Conservation (phyloP, 1,140 invertebrate species). For the Radopholus similis region DNA sequence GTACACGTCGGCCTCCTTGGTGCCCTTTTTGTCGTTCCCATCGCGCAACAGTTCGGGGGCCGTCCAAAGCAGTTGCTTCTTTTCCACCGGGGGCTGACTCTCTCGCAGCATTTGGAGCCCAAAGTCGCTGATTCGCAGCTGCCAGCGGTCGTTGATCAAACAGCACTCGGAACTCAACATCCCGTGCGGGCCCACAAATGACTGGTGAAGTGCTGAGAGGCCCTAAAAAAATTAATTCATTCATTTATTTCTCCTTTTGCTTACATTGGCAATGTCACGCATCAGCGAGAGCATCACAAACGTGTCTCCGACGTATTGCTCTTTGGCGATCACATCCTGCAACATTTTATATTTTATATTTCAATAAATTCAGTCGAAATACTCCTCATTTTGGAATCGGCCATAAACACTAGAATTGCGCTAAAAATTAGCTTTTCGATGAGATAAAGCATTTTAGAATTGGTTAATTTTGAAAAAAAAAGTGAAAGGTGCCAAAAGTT, state of each 20-base stretch:
- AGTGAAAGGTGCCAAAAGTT: no score
- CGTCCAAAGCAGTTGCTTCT: slow-evolving; percentile 77
- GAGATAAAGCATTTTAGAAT: no score
- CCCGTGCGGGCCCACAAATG: slow-evolving; percentile 22
- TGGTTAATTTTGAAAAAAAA: no score
- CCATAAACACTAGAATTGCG: no score
- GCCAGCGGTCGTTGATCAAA: slow-evolving; percentile 41
- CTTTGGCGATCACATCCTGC: slow-evolving; percentile 81
- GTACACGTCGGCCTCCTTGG: slow-evolving; percentile 48
- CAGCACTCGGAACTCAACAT: slow-evolving; percentile 26
- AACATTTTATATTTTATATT: no score
- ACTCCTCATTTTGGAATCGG: no score
- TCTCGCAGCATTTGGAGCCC: slow-evolving; percentile 45
- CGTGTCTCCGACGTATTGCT: slow-evolving; percentile 90
- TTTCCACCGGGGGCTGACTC: slow-evolving; percentile 19
- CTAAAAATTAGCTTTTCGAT: no score
- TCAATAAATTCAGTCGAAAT: no score
- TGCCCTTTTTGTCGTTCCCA: slow-evolving; percentile 34
- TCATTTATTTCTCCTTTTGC: slow-evolving; percentile 46
- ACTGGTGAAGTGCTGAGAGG: slow-evolving; percentile 22
- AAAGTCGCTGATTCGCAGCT: slow-evolving; percentile 37
- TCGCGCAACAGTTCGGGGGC: slow-evolving; percentile 81
- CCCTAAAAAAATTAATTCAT: no score
- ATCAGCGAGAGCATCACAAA: slow-evolving; percentile 82
- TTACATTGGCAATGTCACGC: slow-evolving; percentile 80